Percentiles rank a stretch among this genome's conserved stretches.
These are phyloP conservation scores for Morone saxatilis DNA, from an alignment of 2,113 vertebrate species.

Conservation along the genomic window DNA sequence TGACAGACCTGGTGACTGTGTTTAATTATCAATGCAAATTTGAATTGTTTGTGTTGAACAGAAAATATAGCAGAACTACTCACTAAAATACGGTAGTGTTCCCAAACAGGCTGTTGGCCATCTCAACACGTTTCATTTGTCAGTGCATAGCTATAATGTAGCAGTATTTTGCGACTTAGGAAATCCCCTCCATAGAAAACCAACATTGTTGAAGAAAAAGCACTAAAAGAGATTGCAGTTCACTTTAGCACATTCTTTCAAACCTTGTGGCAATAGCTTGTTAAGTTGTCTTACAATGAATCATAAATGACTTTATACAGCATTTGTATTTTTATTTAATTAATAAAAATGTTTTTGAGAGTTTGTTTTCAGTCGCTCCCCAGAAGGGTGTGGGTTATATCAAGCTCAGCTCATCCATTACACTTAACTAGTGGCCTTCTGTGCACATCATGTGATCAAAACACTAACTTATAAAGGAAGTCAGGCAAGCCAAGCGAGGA, in stretches of 20 bases:
- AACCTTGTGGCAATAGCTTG: neutral
- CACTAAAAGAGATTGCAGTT: neutral
- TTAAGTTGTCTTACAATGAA: neutral
- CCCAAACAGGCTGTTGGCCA: neutral
- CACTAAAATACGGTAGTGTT: neutral
- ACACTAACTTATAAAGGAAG: neutral
- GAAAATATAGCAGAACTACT: neutral
- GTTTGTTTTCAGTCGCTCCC: neutral
- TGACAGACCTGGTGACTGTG: neutral
- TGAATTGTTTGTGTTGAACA: neutral
- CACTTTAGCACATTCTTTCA: neutral
- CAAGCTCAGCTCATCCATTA: neutral
- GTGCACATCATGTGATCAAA: neutral
- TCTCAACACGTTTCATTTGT: neutral
- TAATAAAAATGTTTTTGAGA: neutral
- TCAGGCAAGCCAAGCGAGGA: neutral
- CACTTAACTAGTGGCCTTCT: neutral
- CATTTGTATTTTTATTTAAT: neutral
- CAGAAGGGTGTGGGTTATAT: neutral
- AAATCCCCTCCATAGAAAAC: neutral
- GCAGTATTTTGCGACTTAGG: neutral
- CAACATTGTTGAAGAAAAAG: neutral
- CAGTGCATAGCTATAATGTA: neutral
- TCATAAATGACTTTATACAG: neutral
- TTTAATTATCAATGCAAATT: neutral